Evolutionary conservation across 1,140 invertebrate genomes (phyloP).

Genomic region (Magallana gigas): DNA sequence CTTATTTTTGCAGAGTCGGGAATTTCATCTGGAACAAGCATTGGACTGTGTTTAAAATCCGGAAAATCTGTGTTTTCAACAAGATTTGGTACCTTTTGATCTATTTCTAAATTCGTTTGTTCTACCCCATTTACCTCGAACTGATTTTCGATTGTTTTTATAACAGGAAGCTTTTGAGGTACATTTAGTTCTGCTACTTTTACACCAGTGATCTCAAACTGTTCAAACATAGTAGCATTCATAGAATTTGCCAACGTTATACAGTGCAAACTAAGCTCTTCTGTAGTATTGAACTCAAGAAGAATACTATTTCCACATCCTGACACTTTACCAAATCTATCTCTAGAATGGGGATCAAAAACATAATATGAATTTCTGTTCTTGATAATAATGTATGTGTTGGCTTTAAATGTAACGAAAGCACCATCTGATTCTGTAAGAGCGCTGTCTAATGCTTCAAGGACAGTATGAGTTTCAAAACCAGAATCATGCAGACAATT

Average conservation of each 20-base stretch:
- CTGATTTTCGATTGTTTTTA: too few relatives aligned
- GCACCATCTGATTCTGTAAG: too few relatives aligned
- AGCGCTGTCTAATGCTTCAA: too few relatives aligned
- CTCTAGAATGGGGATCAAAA: background rate
- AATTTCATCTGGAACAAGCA: too few relatives aligned
- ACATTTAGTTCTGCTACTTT: background rate
- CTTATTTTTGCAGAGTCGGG: background rate
- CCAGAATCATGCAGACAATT: too few relatives aligned
- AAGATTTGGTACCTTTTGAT: background rate
- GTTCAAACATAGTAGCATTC: background rate
- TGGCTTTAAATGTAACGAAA: too few relatives aligned
- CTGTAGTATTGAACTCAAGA: background rate
- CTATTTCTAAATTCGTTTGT: too few relatives aligned
- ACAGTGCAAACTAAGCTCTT: constrained; percentile 8
- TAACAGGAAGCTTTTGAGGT: background rate
- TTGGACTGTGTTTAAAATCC: too few relatives aligned
- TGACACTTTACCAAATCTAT: background rate
- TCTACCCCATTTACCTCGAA: background rate
- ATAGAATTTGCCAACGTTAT: background rate
- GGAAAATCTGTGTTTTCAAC: background rate
- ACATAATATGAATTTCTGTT: too few relatives aligned
- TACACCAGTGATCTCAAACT: constrained; percentile 36
- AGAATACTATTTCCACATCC: constrained; percentile 5
- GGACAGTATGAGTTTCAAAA: too few relatives aligned
- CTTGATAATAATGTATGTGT: too few relatives aligned